These are phyloP conservation scores for Periophthalmus magnuspinnatus DNA, from an alignment of 2,797 vertebrate genomes.

Conservation along the genomic window DNA sequence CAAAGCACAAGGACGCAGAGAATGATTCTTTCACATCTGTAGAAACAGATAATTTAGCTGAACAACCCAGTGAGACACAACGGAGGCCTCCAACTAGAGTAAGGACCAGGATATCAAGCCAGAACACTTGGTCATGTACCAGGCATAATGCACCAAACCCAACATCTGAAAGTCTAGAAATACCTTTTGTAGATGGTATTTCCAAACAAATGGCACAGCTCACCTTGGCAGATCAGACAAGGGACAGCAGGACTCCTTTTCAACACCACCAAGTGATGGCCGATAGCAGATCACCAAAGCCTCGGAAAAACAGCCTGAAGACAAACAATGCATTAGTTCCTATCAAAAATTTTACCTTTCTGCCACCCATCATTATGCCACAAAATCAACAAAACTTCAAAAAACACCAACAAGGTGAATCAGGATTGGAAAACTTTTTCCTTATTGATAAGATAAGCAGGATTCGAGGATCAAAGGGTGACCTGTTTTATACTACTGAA, in stretches of 20 bases:
- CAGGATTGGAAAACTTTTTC: conserved; percentile 11
- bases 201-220: conserved; percentile 23
- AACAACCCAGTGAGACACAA: conserved; percentile 22
- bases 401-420: conserved; percentile 14
- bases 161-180: conserved; percentile 25
- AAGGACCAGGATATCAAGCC: background rate
- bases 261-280: conserved; percentile 10
- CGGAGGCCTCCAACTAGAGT: conserved; percentile 4
- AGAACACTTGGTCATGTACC: conserved; percentile 18
- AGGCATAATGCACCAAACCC: conserved; percentile 10
- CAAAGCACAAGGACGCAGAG: conserved; percentile 48
- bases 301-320: conserved; percentile 29
- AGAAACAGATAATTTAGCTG: conserved; percentile 25
- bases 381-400: conserved; percentile 17
- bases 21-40: conserved; percentile 37
- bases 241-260: conserved; percentile 17
- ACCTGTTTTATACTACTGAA: conserved; percentile 6
- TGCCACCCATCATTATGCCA: conserved; percentile 67
- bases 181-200: background rate
- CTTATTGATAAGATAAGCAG: conserved; percentile 24
- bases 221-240: conserved; percentile 19
- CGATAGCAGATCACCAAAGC: conserved; percentile 30
- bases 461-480: conserved; percentile 21
- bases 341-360: conserved; percentile 66
- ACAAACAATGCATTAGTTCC: conserved; percentile 39